phyloP scores from a whole-genome alignment of 2,113 vertebrate genomes.

The Acanthisitta chloris region DNA sequence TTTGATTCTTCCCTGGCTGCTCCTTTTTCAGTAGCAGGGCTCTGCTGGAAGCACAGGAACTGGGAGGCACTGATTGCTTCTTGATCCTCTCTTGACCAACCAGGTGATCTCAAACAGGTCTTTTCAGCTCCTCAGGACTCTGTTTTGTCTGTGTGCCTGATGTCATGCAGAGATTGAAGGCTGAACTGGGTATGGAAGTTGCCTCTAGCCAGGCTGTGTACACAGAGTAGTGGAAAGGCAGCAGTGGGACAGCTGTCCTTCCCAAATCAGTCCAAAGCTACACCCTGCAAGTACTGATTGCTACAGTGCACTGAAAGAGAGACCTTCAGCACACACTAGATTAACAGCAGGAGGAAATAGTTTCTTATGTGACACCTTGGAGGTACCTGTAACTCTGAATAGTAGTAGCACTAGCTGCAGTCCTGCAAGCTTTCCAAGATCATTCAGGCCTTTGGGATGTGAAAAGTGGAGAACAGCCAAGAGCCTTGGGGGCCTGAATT shows the following conservation, averaged over 20 bases:
- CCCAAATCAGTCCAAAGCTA: background rate
- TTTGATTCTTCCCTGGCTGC: background rate
- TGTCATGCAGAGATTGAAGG: background rate
- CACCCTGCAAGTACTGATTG: background rate
- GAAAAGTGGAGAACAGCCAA: background rate
- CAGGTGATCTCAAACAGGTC: background rate
- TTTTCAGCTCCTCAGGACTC: background rate
- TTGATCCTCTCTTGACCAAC: background rate
- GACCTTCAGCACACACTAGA: background rate
- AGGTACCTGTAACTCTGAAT: background rate
- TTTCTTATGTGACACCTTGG: background rate
- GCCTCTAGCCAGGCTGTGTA: background rate
- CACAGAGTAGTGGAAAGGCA: background rate
- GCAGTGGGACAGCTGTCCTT: background rate
- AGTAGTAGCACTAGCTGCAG: background rate
- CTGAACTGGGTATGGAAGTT: background rate
- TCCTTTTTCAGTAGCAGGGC: background rate
- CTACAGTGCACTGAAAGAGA: background rate
- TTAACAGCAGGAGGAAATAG: background rate
- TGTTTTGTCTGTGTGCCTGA: rapidly evolving
- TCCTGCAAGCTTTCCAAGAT: background rate
- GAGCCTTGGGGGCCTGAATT: background rate
- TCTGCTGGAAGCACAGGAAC: background rate
- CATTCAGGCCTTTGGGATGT: background rate
- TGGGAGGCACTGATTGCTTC: background rate